Base-by-base conservation (phyloP, 2,113 vertebrate genomes). In the Neopipo cinnamomea region DNA sequence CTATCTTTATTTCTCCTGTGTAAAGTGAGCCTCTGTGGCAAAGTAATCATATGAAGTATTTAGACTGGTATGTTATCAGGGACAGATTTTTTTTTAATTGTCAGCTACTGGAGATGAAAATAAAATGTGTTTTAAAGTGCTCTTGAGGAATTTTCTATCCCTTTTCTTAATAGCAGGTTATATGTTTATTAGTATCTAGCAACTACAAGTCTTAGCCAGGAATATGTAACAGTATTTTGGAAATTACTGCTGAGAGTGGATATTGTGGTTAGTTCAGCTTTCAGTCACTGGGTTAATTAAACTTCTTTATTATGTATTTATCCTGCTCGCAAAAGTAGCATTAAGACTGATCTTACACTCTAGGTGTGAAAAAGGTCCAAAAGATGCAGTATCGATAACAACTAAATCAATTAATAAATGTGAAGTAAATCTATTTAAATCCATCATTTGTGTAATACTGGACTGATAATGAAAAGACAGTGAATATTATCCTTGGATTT, bases 21-120 rank as follows among this genome's bases (percentile, higher is more conserved):
- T 61, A 72, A 52, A 52, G 10, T 4, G 4, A 75, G 52, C 50
- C 95, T 95, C 92, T 47, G 30, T 72, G 56, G 96, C 53, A 53
- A 84, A 95, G 91, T 55, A 91, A 96, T 22, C 27, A 37, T 53
- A 66, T 50, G 39, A 94, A 93, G 85, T 80, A 89, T 93, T 95
- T 93, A 81, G 24, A 47, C 63, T 93, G 44, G 27, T 76, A 37
- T 67, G 53, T 47, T 95, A 89, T 95, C 37, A 91, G 89, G 95
- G 95, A 83, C 92, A 97, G 56, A 91, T 95, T 91, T 85, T 44
- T 44, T 92, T 94, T 81, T 93, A 65, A 88, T 97, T 97, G 89
- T 96, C 63, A 95, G 82, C 66, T 81, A 46, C 52, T 42, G 74
- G 74, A 93, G 79, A 92, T 59, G 21, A 73, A 93, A 94, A 94